Evolutionary conservation across 2,113 vertebrate species (phyloP).

Genomic region (Helogale parvula): DNA sequence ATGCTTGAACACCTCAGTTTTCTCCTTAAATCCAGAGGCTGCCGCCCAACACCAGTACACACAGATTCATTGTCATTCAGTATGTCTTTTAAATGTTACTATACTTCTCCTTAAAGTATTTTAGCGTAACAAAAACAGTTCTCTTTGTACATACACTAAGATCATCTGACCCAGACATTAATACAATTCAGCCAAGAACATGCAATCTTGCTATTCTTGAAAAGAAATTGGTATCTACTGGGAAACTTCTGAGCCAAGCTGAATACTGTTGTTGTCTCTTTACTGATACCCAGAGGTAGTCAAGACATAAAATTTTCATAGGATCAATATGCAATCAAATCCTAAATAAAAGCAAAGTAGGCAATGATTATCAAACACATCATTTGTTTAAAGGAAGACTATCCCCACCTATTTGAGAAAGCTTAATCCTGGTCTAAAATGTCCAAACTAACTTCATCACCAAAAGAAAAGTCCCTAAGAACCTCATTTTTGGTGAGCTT

Average conservation of each 20-base stretch:
- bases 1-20: background rate
- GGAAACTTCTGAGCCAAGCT: slow-evolving; percentile 8
- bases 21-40: background rate
- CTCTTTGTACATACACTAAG: background rate
- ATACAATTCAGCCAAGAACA: slow-evolving; percentile 23
- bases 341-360: slow-evolving; percentile 46
- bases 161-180: slow-evolving; percentile 27
- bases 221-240: background rate
- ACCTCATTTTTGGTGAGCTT: slow-evolving; percentile 25
- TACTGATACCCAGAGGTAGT: background rate
- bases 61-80: background rate
- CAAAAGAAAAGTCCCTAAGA: background rate
- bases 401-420: background rate
- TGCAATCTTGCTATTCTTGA: background rate
- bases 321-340: slow-evolving; percentile 48
- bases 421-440: slow-evolving; percentile 33
- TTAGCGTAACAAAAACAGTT: slow-evolving; percentile 23
- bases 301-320: slow-evolving; percentile 50
- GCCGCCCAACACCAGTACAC: background rate
- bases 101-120: background rate
- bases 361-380: slow-evolving; percentile 7
- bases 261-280: slow-evolving; percentile 22
- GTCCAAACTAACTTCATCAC: background rate
- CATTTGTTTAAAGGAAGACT: background rate
- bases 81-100: slow-evolving; percentile 5